Conservation (phyloP, 2,113 vertebrate genomes). For the Varanus komodoensis region DNA sequence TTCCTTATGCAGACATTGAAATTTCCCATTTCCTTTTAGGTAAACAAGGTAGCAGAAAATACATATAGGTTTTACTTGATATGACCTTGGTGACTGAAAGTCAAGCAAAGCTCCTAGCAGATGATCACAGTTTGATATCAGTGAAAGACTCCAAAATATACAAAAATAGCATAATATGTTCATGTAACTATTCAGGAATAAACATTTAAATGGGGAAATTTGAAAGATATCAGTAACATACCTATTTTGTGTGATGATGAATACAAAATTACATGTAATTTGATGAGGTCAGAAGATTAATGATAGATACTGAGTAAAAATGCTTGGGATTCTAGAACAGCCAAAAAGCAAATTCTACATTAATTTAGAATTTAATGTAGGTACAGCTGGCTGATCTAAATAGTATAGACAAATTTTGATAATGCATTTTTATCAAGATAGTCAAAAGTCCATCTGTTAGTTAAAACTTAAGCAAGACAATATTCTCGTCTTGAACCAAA, state of each 20-base stretch:
- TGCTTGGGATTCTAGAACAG: neutral
- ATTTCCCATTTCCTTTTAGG: neutral
- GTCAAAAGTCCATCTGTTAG: neutral
- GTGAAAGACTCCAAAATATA: neutral
- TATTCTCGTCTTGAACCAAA: neutral
- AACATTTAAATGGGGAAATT: neutral
- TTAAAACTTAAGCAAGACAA: neutral
- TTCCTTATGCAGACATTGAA: neutral
- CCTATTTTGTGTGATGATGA: neutral
- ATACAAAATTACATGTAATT: conserved; percentile 2
- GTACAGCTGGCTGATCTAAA: neutral
- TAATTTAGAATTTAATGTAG: neutral
- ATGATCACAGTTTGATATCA: neutral
- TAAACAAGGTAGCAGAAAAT: neutral
- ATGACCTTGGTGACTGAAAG: neutral
- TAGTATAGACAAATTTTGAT: neutral
- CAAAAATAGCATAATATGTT: neutral
- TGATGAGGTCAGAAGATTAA: neutral
- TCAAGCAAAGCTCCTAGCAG: conserved; percentile 12
- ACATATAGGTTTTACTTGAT: neutral
- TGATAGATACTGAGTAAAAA: neutral
- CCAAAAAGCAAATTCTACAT: neutral
- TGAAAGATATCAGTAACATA: neutral
- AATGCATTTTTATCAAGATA: neutral
- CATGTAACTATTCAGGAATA: neutral